These are phyloP conservation scores for Drosophila cardini DNA, from an alignment of 1,140 invertebrate species.

Conservation along the genomic window DNA sequence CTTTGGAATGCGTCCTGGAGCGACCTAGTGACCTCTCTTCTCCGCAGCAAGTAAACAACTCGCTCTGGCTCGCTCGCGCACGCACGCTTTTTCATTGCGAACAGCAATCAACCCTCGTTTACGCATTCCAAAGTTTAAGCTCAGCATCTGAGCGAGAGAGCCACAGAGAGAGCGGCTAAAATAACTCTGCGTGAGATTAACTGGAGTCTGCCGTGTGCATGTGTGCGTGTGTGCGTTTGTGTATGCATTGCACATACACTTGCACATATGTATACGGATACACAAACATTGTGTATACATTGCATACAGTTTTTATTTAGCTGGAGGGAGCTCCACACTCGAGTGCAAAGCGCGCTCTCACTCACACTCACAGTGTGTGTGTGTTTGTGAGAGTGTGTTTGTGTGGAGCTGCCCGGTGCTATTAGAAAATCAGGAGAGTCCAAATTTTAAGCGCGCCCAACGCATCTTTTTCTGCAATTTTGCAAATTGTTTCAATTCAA, in stretches of 20 bases:
- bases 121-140: slow-evolving; percentile 29
- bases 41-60: slow-evolving; percentile 51
- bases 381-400: slow-evolving; percentile 17
- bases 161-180: slow-evolving; percentile 6
- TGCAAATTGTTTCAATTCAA: slow-evolving; percentile 46
- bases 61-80: not conserved
- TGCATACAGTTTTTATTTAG: slow-evolving; percentile 11
- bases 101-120: not conserved
- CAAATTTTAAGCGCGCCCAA: slow-evolving; percentile 44
- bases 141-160: slow-evolving; percentile 5
- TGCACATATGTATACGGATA: slow-evolving; percentile 7
- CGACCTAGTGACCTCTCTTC: slow-evolving; percentile 76
- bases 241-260: slow-evolving; percentile 9
- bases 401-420: slow-evolving; percentile 50
- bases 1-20: slow-evolving; percentile 62
- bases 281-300: slow-evolving; percentile 11
- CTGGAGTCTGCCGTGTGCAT: not conserved
- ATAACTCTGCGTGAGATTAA: slow-evolving; percentile 14
- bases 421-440: slow-evolving; percentile 40
- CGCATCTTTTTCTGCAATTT: slow-evolving; percentile 18
- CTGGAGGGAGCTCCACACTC: slow-evolving; percentile 20
- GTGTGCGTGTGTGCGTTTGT: slow-evolving; percentile 21
- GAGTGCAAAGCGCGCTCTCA: slow-evolving; percentile 23
- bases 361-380: slow-evolving; percentile 23
- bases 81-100: no score